Conservation (phyloP, 2,113 vertebrate species). For the Sigmodon hispidus region DNA sequence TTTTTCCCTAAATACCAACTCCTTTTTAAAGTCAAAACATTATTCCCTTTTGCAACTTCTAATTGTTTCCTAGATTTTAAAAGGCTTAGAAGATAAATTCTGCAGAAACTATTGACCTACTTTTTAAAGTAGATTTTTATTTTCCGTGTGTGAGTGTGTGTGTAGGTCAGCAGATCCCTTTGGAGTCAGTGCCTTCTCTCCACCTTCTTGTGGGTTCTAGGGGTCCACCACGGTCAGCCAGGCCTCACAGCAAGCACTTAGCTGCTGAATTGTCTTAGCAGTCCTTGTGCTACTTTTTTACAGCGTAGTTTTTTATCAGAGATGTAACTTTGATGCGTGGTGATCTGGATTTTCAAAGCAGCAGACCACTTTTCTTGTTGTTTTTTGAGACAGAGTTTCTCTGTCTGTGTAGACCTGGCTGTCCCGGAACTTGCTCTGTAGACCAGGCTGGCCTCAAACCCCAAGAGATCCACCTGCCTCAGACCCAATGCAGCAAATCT, state of each 20-base stretch:
- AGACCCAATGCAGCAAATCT: neutral
- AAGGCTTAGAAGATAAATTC: slow-evolving; percentile 20
- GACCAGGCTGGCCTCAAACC: neutral
- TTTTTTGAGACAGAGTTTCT: neutral
- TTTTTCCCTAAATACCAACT: neutral
- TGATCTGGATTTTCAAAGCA: slow-evolving; percentile 26
- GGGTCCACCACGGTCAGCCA: neutral
- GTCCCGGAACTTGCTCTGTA: neutral
- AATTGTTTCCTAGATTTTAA: slow-evolving; percentile 26
- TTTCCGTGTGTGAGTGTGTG: neutral
- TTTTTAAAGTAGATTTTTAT: slow-evolving; percentile 21
- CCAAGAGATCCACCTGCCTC: neutral
- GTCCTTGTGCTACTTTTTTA: neutral
- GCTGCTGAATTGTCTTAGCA: neutral
- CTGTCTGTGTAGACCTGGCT: neutral
- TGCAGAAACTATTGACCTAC: neutral
- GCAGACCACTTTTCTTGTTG: neutral
- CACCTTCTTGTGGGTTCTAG: neutral
- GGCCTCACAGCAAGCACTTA: neutral
- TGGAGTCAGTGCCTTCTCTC: neutral
- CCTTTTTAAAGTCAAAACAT: slow-evolving; percentile 6
- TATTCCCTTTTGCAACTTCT: neutral
- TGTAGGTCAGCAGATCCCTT: neutral
- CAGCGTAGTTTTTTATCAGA: neutral
- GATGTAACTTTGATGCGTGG: neutral